These are phyloP conservation scores for Montipora cactus DNA, from an alignment of 64 coral and sea anemone species.

Conservation along the genomic window DNA sequence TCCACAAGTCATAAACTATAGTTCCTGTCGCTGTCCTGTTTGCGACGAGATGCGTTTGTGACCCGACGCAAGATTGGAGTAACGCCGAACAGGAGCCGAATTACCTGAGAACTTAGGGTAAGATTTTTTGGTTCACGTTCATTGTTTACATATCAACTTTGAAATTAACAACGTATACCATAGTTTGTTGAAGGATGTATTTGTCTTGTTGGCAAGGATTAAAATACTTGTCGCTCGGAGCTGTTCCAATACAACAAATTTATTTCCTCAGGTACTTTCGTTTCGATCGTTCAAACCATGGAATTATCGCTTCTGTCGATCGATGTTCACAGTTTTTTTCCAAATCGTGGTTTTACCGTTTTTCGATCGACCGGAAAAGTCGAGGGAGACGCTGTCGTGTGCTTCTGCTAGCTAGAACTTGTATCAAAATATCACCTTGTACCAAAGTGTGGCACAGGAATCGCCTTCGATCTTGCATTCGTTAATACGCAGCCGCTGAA, in stretches of 20 bases:
- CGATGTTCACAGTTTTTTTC: background rate
- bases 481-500: too few relatives aligned
- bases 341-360: background rate
- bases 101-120: constrained; percentile 6
- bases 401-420: background rate
- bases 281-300: background rate
- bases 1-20: background rate
- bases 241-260: constrained; percentile 8
- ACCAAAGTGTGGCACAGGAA: too few relatives aligned
- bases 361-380: background rate
- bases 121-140: background rate
- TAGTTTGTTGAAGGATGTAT: background rate
- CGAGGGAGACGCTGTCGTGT: background rate
- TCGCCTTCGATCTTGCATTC: too few relatives aligned
- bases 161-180: constrained; percentile 33
- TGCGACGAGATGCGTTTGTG: background rate
- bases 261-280: too few relatives aligned
- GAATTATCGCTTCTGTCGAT: background rate
- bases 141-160: constrained; percentile 48
- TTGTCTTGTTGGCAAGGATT: background rate
- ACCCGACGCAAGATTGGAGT: background rate
- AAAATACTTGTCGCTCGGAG: background rate
- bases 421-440: background rate
- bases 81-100: background rate
- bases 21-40: background rate